Base-by-base conservation (phyloP, 2,888 invertebrate species). In the Stenchaetothrips biformis region DNA sequence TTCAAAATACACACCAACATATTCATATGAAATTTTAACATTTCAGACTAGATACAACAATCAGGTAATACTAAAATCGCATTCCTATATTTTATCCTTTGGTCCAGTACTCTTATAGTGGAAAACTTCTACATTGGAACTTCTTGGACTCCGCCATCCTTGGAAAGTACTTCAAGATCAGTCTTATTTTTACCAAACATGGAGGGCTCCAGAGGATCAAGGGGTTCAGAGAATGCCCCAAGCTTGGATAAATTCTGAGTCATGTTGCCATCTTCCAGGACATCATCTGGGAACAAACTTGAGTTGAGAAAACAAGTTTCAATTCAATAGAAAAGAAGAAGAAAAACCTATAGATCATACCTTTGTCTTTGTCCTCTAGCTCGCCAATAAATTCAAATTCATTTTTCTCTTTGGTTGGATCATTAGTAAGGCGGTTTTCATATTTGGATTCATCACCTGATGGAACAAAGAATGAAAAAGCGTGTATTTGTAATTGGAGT, bases 311-410 rank as follows among this genome's bases (percentile, higher is more conserved):
- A 74, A n/a, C n/a, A 74, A 1, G 9, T 11, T n/a, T 2, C 25
- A 74, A 21, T 8, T 25, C 67, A 74, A 25, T n/a, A 7, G 21
- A 74, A 74, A 4, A 25, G 0, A 6, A 18, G 59, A 59, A 59
- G 16, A 13, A 7, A 25, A 25, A 21, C 21, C 0, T 8, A 74
- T 25, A 74, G 16, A 25, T 25, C 67, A 9, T 74, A 53, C 53
- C 53, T 53, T 13, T 8, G 11, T 25, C 21, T 21, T 74, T 74
- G 1, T 74, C 67, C 8, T 74, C 67, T 2, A 25, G 21, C 67
- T 74, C 25, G 21, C 67, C 67, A 74, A 74, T 11, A 74, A 74
- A 74, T 74, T 79, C 27, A 79, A 79, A 79, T 49, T 53, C 49
- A 25, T 4, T 49, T 78, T 47, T 78, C 21, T 78, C 48, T 78